Conservation (phyloP, 2,113 vertebrate species). For the Polyodon spathula region DNA sequence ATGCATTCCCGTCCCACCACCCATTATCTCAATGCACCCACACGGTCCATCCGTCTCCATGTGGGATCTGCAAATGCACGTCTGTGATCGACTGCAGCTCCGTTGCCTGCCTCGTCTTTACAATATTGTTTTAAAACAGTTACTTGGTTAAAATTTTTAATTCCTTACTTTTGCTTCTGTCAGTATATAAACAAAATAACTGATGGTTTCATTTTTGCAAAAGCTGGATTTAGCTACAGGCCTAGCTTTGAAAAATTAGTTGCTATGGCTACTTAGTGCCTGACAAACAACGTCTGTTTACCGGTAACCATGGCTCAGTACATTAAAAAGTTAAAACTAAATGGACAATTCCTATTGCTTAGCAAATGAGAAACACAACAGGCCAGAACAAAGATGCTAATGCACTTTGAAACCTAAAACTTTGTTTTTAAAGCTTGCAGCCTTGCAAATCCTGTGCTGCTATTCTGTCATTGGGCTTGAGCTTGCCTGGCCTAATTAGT, state of each 20-base stretch:
- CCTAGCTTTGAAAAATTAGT: constrained; percentile 3
- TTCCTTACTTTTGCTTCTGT: too few species aligned
- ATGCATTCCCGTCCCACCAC: too few species aligned
- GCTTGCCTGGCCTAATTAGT: constrained; percentile 34
- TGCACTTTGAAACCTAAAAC: constrained; percentile 32
- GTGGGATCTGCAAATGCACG: too few species aligned
- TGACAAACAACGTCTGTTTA: constrained; percentile 39
- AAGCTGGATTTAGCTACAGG: too few species aligned
- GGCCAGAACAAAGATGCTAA: constrained; percentile 29
- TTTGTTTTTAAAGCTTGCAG: constrained; percentile 13
- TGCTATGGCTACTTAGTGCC: constrained; percentile 19
- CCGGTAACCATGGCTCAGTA: constrained; percentile 37
- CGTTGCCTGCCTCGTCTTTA: too few species aligned
- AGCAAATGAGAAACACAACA: constrained; percentile 29
- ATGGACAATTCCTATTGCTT: constrained; percentile 34
- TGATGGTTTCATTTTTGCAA: too few species aligned
- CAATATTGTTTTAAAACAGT: too few species aligned
- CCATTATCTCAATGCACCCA: too few species aligned
- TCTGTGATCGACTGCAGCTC: too few species aligned
- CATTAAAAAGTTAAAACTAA: constrained; percentile 39
- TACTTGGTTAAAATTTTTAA: too few species aligned
- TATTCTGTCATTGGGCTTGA: background rate
- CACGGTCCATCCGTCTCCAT: too few species aligned
- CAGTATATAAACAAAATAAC: too few species aligned
- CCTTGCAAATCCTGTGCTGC: background rate